Evolutionary conservation across 2,797 vertebrate genomes (phyloP), one percentile per base, ranked within the genome.

Genomic region (Sciurus vulgaris): DNA sequence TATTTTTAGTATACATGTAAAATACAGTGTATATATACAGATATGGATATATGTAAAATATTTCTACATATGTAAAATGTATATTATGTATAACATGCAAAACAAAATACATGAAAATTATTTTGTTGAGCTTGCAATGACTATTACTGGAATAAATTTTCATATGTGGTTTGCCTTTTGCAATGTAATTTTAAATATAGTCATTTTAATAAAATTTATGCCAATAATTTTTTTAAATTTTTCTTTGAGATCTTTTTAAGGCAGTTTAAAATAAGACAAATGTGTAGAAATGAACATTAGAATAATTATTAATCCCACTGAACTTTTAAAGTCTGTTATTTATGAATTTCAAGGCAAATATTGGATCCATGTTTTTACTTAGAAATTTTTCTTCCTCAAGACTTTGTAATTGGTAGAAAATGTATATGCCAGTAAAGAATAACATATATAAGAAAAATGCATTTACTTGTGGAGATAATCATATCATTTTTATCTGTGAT

Each of bases 301-400:
- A 93, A 84, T 76, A 83, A 65, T 89, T 74, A 90, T 49, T 63
- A 76, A 86, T 91, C 61, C 6, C 78, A 61, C 49, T 78, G 47
- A 89, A 72, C 70, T 81, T 69, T 65, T 94, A 95, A 86, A 49
- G 65, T 69, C 12, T 89, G 3, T 84, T 77, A 33, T 74, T 33
- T 94, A 86, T 83, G 24, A 92, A 84, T 94, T 84, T 94, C 30
- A 96, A 86, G 35, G 28, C 65, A 84, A 91, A 93, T 93, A 90
- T 20, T 35, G 54, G 44, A 87, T 94, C 85, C 14, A 49, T 77
- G 30, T 77, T 97, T 92, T 93, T 61, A 87, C 9, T 47, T 41
- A 79, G 47, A 86, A 63, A 93, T 35, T 95, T 93, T 67, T 61
- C 47, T 94, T 44, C 22, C 88, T n/a, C 38, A 89, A 95, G 61